These are phyloP conservation scores for Caiman crocodilus DNA, from an alignment of 2,797 vertebrate genomes.

Conservation along the genomic window DNA sequence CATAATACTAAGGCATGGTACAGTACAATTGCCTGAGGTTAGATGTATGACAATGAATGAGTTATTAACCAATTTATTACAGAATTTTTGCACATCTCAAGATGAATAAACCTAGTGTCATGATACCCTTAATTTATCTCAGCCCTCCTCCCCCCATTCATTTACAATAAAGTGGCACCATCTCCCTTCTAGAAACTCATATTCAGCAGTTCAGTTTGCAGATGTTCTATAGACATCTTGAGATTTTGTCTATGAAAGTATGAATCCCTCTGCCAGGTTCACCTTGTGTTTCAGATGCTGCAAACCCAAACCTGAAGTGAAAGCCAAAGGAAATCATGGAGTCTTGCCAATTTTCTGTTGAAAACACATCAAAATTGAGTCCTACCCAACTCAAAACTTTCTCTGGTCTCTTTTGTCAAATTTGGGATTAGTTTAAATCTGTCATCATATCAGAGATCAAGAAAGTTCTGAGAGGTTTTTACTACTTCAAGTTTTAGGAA, in stretches of 20 bases:
- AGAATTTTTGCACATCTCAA: background rate
- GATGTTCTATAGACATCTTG: background rate
- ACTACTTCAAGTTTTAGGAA: too few species aligned
- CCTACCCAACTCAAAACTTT: background rate
- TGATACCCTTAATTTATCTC: background rate
- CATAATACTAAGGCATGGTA: background rate
- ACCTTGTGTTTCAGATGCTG: background rate
- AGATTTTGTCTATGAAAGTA: background rate
- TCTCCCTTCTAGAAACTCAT: background rate
- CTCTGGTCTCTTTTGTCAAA: background rate
- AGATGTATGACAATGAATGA: background rate
- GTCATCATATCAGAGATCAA: background rate
- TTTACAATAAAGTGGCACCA: background rate
- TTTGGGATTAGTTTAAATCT: background rate
- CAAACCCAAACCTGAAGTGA: background rate
- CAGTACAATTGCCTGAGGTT: background rate
- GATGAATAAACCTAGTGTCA: background rate
- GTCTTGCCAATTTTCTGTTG: rapidly evolving
- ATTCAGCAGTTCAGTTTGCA: background rate
- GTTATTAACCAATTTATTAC: background rate
- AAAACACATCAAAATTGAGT: background rate
- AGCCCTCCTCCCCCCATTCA: background rate
- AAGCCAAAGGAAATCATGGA: background rate
- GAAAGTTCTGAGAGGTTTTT: background rate
- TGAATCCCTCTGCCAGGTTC: background rate